These are phyloP conservation scores for Tapera naevia DNA, from an alignment of 2,797 vertebrate genomes.

Conservation along the genomic window DNA sequence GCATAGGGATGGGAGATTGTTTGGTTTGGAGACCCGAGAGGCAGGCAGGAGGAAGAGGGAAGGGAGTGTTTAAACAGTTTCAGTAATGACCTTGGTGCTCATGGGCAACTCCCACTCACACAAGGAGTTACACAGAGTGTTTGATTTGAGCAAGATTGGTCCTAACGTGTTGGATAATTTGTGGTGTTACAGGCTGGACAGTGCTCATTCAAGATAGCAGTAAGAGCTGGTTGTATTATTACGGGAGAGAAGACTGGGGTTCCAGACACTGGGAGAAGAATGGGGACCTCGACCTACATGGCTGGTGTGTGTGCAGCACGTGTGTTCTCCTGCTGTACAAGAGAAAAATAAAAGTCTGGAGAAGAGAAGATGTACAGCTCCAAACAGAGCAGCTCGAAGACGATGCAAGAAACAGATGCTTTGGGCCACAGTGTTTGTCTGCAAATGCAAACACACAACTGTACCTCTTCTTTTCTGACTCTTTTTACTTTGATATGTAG, in stretches of 20 bases:
- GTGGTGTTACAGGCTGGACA: background rate
- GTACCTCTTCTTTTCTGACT: background rate
- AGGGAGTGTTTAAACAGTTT: background rate
- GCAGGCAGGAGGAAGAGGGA: background rate
- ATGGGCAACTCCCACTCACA: background rate
- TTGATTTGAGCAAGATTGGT: background rate
- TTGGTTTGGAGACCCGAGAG: background rate
- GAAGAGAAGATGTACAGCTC: background rate
- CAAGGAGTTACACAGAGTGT: background rate
- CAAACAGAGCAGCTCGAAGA: background rate
- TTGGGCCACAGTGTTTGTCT: background rate
- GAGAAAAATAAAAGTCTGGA: background rate
- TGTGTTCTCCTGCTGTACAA: background rate
- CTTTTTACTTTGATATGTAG: background rate
- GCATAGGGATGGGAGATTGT: background rate
- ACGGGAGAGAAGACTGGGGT: accelerated
- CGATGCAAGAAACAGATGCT: background rate
- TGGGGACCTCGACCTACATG: background rate
- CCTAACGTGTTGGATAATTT: background rate
- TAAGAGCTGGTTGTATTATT: background rate
- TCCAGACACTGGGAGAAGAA: background rate
- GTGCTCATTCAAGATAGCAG: background rate
- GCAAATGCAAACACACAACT: background rate
- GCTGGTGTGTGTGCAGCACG: background rate
- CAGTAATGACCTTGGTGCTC: background rate